Evolutionary conservation across 2,888 invertebrate genomes (phyloP).

Genomic region (Diaperis boleti): DNA sequence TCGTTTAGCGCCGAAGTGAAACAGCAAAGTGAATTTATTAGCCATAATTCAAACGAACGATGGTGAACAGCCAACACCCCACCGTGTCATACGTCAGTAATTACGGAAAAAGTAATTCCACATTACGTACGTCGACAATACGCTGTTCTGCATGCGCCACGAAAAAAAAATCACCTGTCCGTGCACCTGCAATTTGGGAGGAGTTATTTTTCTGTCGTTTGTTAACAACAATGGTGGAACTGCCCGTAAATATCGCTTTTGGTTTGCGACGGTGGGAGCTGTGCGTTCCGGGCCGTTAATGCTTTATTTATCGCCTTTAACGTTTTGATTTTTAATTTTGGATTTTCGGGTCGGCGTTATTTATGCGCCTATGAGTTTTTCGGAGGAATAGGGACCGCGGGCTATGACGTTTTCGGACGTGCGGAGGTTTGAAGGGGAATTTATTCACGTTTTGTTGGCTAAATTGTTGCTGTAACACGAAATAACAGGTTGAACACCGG

Average conservation of each 20-base stretch:
- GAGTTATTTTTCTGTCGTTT: conserved; percentile 28
- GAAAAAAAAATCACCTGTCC: conserved; percentile 40
- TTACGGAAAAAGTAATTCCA: conserved; percentile 35
- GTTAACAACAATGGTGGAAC: conserved; percentile 34
- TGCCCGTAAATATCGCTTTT: conserved; percentile 36
- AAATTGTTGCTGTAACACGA: conserved; percentile 1
- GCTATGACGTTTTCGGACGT: conserved; percentile 3
- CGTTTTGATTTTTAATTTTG: conserved; percentile 28
- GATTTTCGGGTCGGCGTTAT: conserved; percentile 18
- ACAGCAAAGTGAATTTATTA: conserved; percentile 37
- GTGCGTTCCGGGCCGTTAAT: conserved; percentile 34
- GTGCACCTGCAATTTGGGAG: conserved; percentile 40
- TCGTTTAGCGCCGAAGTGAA: conserved; percentile 29
- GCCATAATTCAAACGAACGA: conserved; percentile 35
- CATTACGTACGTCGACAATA: conserved; percentile 30
- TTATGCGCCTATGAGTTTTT: conserved; percentile 12
- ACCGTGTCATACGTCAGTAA: conserved; percentile 37
- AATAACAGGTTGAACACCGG: conserved; percentile 21
- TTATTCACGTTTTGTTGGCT: conserved; percentile 8
- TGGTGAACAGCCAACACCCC: conserved; percentile 36
- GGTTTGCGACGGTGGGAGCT: conserved; percentile 31
- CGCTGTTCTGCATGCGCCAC: conserved; percentile 24
- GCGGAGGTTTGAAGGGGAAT: neutral
- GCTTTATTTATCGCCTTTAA: conserved; percentile 34
- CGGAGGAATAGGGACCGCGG: neutral